A percentile compares a stretch with the other conserved stretches of the same genome.
Conservation (phyloP, 2,797 vertebrate species). For the Podargus strigoides region DNA sequence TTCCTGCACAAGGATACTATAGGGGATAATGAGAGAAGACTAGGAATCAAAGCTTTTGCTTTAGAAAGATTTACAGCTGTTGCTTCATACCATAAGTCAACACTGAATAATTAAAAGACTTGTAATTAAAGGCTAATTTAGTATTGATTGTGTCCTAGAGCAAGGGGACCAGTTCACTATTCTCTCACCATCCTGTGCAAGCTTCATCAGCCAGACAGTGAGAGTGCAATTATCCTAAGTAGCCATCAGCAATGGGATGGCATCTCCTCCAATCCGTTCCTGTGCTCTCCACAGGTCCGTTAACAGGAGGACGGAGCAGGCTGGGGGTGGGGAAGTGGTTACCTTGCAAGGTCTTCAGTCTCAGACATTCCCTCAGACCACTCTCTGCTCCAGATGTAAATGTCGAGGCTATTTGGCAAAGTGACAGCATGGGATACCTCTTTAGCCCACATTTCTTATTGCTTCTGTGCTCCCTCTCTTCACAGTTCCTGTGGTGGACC, state of each 20-base stretch:
- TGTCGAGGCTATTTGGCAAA: neutral
- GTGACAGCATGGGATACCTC: neutral
- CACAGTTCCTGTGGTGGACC: neutral
- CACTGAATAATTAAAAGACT: conserved; percentile 81
- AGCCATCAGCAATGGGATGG: neutral
- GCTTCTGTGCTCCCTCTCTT: neutral
- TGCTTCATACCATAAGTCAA: conserved; percentile 67
- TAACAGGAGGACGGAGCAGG: neutral
- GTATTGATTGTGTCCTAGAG: conserved; percentile 75
- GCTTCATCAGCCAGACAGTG: neutral
- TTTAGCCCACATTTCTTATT: neutral
- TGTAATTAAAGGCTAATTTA: conserved; percentile 75
- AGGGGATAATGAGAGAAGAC: neutral
- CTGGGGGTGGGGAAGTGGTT: neutral
- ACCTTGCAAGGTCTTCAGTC: neutral
- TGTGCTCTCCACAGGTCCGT: conserved; percentile 5
- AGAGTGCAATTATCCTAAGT: neutral
- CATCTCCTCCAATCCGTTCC: neutral
- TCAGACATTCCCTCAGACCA: neutral
- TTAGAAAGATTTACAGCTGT: conserved; percentile 58
- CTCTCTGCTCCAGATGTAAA: neutral
- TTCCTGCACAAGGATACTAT: neutral
- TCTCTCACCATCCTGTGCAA: neutral
- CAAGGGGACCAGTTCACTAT: conserved; percentile 13
- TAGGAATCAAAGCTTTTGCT: conserved; percentile 26